phyloP scores from a whole-genome alignment of 2,888 invertebrate species.

The Tetheella fluctuosa region DNA sequence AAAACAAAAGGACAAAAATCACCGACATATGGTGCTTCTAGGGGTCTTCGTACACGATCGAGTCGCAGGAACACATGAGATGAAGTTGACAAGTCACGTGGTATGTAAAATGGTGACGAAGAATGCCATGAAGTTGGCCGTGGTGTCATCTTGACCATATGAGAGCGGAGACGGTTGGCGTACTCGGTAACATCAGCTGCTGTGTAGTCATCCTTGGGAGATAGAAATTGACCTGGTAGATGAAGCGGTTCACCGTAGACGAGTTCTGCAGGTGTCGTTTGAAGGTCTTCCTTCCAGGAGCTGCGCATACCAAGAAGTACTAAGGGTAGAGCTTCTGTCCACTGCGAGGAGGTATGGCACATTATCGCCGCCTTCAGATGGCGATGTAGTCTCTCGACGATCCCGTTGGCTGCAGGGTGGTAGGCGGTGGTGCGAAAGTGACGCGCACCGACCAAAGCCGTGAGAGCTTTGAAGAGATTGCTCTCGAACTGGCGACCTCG shows the following conservation, averaged over 20 bases:
- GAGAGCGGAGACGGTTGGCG: not conserved
- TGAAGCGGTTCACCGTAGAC: not conserved
- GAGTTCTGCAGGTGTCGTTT: not conserved
- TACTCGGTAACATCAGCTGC: not conserved
- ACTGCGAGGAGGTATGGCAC: not conserved
- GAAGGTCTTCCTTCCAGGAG: not conserved
- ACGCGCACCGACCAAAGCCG: slow-evolving; percentile 8
- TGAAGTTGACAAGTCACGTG: slow-evolving; percentile 8
- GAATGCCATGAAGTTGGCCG: not conserved
- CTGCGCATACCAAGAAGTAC: not conserved
- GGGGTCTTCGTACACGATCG: slow-evolving; percentile 12
- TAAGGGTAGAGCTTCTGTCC: not conserved
- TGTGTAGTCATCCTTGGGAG: not conserved
- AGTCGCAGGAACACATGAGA: slow-evolving; percentile 16
- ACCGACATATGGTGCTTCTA: slow-evolving; percentile 15
- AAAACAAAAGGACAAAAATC: too few relatives aligned
- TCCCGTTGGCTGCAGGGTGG: slow-evolving; percentile 27
- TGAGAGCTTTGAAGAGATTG: slow-evolving; percentile 1
- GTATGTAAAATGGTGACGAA: slow-evolving; percentile 13
- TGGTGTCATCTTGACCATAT: not conserved
- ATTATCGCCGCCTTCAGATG: not conserved
- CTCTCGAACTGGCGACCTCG: not conserved
- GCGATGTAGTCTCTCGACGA: not conserved
- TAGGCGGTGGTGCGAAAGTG: slow-evolving; percentile 25
- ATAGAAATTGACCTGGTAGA: not conserved